Evolutionary conservation across 2,888 invertebrate genomes (phyloP).

Genomic region (Epinotia nisella): DNA sequence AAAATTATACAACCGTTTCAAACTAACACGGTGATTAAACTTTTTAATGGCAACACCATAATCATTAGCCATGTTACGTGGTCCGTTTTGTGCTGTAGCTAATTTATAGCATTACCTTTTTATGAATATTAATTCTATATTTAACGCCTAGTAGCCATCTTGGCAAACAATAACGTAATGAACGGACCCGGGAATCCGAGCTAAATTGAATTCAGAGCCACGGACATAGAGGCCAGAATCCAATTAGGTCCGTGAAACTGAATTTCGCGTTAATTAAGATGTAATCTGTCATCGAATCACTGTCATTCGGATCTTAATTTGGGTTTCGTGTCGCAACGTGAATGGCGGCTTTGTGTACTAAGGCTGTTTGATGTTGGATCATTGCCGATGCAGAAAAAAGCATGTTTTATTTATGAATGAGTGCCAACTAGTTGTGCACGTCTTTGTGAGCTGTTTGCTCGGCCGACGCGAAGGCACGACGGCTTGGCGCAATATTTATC

Average conservation of each 20-base stretch:
- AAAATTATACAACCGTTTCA: conserved; percentile 36
- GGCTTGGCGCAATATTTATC: conserved; percentile 37
- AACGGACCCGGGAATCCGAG: conserved; percentile 9
- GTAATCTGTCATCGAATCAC: conserved; percentile 45
- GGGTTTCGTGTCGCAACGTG: conserved; percentile 38
- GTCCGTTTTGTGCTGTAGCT: conserved; percentile 31
- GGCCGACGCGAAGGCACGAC: conserved; percentile 1
- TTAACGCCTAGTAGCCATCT: conserved; percentile 36
- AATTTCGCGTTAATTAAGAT: conserved; percentile 43
- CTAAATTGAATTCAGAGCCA: conserved; percentile 21
- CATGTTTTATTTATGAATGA: conserved; percentile 60
- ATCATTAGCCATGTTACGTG: conserved; percentile 39
- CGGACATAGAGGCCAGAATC: conserved; percentile 31
- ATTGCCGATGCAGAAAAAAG: conserved; percentile 53
- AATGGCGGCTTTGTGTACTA: conserved; percentile 46
- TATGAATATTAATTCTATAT: conserved; percentile 42
- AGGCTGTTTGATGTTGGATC: conserved; percentile 49
- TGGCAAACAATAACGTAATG: conserved; percentile 41
- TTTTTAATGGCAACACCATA: conserved; percentile 36
- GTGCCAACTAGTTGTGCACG: conserved; percentile 54
- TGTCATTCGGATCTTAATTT: conserved; percentile 41
- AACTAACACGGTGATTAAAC: conserved; percentile 37
- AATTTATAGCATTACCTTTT: conserved; percentile 30
- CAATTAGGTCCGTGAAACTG: conserved; percentile 18
- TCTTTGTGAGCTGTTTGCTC: conserved; percentile 37